Conservation (phyloP, 2,888 invertebrate genomes). For the Mimas tiliae region DNA sequence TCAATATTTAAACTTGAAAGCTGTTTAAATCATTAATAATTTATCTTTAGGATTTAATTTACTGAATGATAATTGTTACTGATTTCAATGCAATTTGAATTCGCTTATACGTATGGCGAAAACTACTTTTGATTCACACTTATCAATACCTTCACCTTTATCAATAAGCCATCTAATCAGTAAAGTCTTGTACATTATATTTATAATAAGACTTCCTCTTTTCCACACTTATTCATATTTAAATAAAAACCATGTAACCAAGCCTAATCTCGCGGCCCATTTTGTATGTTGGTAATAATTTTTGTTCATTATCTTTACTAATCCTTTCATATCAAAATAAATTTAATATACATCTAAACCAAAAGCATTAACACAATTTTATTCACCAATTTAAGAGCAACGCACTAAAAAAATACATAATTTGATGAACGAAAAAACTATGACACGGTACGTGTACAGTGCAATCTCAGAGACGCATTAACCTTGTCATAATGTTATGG, state of each 20-base stretch:
- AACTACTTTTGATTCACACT: no score
- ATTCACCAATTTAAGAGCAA: conserved; percentile 4
- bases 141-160: no score
- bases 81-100: no score
- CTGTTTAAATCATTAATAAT: no score
- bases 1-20: background rate
- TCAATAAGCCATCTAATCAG: no score
- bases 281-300: background rate
- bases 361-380: background rate
- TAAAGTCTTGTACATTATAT: no score
- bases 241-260: background rate
- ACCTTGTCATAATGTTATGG: conserved; percentile 4
- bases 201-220: no score
- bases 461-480: background rate
- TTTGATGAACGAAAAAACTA: background rate
- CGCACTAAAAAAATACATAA: background rate
- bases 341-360: background rate
- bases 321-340: background rate
- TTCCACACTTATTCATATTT: background rate
- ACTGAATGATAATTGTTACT: no score
- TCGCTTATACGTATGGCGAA: no score
- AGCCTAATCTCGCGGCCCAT: background rate
- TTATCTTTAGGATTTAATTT: no score
- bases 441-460: background rate
- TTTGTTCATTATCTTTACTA: background rate